Conservation (phyloP, 2,113 vertebrate genomes). For the Notiomystis cincta region DNA sequence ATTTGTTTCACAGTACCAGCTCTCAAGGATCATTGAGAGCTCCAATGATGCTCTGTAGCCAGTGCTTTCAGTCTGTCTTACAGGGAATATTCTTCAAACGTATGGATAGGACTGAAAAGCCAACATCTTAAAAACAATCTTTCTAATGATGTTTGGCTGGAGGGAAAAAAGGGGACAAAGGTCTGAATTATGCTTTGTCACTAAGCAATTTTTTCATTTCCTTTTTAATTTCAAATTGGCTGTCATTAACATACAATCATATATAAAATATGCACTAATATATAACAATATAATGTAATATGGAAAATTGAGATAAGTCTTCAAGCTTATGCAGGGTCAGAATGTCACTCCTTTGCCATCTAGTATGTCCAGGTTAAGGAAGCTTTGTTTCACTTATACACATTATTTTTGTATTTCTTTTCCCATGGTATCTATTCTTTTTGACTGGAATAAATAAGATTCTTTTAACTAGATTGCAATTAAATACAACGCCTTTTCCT, state of each 20-base stretch:
- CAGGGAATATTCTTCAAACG: not conserved
- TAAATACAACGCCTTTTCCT: not conserved
- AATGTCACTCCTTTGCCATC: not conserved
- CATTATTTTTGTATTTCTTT: not conserved
- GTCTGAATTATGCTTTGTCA: not conserved
- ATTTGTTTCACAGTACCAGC: not conserved
- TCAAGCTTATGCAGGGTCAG: not conserved
- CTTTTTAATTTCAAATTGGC: not conserved
- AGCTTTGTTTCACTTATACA: not conserved
- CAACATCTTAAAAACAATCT: not conserved
- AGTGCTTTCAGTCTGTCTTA: not conserved
- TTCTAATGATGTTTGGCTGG: not conserved
- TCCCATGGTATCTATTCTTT: not conserved
- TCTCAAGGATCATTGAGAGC: not conserved
- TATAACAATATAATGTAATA: not conserved
- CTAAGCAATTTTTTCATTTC: not conserved
- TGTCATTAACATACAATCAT: not conserved
- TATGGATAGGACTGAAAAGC: not conserved
- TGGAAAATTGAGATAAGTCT: not conserved
- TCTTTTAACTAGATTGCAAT: not conserved
- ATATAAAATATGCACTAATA: not conserved
- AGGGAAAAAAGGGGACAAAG: not conserved
- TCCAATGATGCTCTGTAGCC: not conserved
- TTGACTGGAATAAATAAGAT: not conserved
- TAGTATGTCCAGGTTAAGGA: not conserved